Evolutionary conservation across 2,888 invertebrate genomes (phyloP).

Genomic region (Drosophila neonasuta): DNA sequence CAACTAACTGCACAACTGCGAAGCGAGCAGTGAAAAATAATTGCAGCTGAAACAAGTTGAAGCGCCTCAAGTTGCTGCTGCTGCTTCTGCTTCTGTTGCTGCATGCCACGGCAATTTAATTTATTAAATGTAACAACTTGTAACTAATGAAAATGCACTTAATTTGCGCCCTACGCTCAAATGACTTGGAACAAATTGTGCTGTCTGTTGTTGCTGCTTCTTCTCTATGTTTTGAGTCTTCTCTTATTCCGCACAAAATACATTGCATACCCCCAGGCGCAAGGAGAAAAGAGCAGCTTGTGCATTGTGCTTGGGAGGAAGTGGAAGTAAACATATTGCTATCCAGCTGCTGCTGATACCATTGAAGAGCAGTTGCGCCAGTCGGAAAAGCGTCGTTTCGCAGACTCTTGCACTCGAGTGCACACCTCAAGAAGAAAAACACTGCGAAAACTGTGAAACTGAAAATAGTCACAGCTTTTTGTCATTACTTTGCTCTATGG

Average conservation of each 20-base stretch:
- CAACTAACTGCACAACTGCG: slow-evolving; percentile 34
- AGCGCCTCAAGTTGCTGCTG: slow-evolving; percentile 24
- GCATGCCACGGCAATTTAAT: slow-evolving; percentile 61
- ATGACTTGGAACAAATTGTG: slow-evolving; percentile 60
- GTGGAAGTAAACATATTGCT: slow-evolving; percentile 22
- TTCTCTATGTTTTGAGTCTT: background rate
- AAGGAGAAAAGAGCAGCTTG: slow-evolving; percentile 1
- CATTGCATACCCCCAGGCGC: slow-evolving; percentile 8
- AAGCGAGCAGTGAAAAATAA: slow-evolving; percentile 42
- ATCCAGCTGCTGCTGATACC: slow-evolving; percentile 18
- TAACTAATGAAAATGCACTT: slow-evolving; percentile 73
- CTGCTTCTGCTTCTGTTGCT: background rate
- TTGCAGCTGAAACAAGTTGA: slow-evolving; percentile 35
- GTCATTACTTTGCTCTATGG: slow-evolving; percentile 15
- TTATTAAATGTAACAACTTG: slow-evolving; percentile 73
- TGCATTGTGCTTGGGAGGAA: slow-evolving; percentile 23
- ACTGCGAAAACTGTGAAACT: background rate
- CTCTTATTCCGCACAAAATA: slow-evolving; percentile 4
- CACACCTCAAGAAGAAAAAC: slow-evolving; percentile 18
- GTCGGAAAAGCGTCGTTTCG: slow-evolving; percentile 21
- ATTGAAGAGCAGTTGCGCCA: slow-evolving; percentile 15
- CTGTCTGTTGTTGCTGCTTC: slow-evolving; percentile 29
- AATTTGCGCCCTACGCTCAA: slow-evolving; percentile 63
- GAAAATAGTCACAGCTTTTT: slow-evolving; percentile 20
- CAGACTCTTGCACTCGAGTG: slow-evolving; percentile 30